Conservation (phyloP, 2,888 invertebrate species). For the Portevinia maculata region DNA sequence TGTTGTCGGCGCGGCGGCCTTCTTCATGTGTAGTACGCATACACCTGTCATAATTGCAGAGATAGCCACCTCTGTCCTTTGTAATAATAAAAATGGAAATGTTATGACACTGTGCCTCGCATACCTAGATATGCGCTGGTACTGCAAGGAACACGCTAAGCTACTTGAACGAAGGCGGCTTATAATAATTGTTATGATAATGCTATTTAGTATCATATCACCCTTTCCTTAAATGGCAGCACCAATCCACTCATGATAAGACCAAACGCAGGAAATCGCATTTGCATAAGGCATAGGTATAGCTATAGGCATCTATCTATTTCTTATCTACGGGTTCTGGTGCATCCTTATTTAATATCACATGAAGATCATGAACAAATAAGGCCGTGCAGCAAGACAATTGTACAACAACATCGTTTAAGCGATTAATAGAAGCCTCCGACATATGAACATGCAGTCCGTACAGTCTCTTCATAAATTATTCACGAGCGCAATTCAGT, state of each 20-base stretch:
- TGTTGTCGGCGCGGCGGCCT: conserved; percentile 9
- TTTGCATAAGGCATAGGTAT: conserved; percentile 52
- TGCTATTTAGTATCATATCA: conserved; percentile 53
- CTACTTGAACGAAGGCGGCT: conserved; percentile 55
- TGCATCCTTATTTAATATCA: conserved; percentile 70
- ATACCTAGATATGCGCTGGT: conserved; percentile 13
- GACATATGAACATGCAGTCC: conserved; percentile 30
- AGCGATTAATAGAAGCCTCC: conserved; percentile 55
- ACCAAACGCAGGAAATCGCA: conserved; percentile 51
- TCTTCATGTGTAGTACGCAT: conserved; percentile 50
- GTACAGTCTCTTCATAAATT: conserved; percentile 66
- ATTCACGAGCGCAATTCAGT: conserved; percentile 73
- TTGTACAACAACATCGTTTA: conserved; percentile 58
- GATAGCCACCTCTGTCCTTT: conserved; percentile 58
- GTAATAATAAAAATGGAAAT: conserved; percentile 70
- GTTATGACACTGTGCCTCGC: conserved; percentile 48
- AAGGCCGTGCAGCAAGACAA: conserved; percentile 68
- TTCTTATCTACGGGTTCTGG: conserved; percentile 55
- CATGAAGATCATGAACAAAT: conserved; percentile 69
- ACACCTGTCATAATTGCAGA: conserved; percentile 66
- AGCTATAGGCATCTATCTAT: not conserved
- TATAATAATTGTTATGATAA: conserved; percentile 73
- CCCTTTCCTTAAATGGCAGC: conserved; percentile 59
- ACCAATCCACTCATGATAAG: conserved; percentile 53
- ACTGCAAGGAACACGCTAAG: not conserved